A percentile compares a stretch with the other conserved stretches of the same genome.
Evolutionary conservation across 2,797 vertebrate genomes (phyloP).

Genomic region (Myioborus melanocephalus): DNA sequence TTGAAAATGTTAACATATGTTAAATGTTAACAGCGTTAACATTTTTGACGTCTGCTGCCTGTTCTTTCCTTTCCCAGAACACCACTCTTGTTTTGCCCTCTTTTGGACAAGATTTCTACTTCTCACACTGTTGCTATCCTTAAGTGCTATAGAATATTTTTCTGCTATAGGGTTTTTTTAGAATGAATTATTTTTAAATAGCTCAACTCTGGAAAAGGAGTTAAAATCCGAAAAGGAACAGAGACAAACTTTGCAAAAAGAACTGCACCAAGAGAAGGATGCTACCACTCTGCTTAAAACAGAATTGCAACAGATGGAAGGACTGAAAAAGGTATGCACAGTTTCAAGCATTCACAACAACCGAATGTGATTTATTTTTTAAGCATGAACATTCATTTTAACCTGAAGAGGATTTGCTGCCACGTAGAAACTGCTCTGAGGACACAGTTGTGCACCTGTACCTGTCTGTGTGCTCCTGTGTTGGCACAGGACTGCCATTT

Average conservation of each 20-base stretch:
- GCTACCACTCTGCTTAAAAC: constrained; percentile 85
- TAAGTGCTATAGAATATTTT: background rate
- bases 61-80: background rate
- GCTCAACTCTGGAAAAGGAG: constrained; percentile 87
- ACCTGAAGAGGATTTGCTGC: background rate
- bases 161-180: background rate
- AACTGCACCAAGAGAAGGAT: constrained; percentile 89
- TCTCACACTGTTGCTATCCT: background rate
- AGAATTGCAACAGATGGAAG: constrained; percentile 91
- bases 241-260: constrained; percentile 87
- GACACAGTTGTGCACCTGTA: background rate
- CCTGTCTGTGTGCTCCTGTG: background rate
- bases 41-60: background rate
- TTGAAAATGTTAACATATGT: background rate
- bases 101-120: background rate
- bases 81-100: background rate
- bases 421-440: background rate
- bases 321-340: constrained; percentile 81
- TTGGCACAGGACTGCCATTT: background rate
- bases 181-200: constrained; percentile 64
- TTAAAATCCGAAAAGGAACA: constrained; percentile 90
- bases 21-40: background rate
- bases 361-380: background rate
- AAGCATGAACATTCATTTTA: background rate
- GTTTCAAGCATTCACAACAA: background rate